Evolutionary conservation across 2,797 vertebrate species (phyloP), one percentile per base, ranked within the genome.

Genomic region (Tauraco hartlaubi): DNA sequence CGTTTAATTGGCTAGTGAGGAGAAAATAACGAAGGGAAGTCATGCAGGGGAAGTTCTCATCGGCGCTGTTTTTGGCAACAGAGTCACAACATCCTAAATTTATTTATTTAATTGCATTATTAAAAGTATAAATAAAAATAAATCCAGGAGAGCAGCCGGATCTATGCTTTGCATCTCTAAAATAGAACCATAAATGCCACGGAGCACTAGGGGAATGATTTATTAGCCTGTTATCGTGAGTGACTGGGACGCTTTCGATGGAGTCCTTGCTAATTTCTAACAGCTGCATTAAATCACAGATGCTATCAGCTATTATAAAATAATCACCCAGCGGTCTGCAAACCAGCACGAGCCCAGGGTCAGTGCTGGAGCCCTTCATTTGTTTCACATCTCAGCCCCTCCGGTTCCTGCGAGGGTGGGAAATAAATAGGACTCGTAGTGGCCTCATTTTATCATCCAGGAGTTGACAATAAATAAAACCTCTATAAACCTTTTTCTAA

Each of bases 221-320:
- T 98, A 98, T 98, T 96, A 97, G 96, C 97, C 97, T 97, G 97
- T 98, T 98, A 97, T 96, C 93, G 26, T 97, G 97, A 98, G 97
- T 98, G 98, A 98, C 97, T 98, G 95, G 97, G 97, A 98, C 8
- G 95, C 97, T 97, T 98, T 97, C 95, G 92, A 59, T 98, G 94
- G 97, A 97, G 95, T 98, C 93, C 94, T 97, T 96, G 96, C 96
- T 98, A 98, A 98, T 98, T 98, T 97, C 97, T 91, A 97, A 96
- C 97, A 98, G 97, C 97, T 98, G 96, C 97, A 97, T 98, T 98
- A 98, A 98, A 98, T 98, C 97, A 97, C 96, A 97, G 97, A 95
- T 96, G 97, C 93, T 97, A 97, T 97, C 97, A 97, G 96, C 97
- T 97, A 96, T 98, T 97, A 98, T 91, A 97, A 97, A 97, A 97